These are phyloP conservation scores for Tetramorium parvispinum DNA, from an alignment of 1,140 invertebrate species.

Conservation along the genomic window DNA sequence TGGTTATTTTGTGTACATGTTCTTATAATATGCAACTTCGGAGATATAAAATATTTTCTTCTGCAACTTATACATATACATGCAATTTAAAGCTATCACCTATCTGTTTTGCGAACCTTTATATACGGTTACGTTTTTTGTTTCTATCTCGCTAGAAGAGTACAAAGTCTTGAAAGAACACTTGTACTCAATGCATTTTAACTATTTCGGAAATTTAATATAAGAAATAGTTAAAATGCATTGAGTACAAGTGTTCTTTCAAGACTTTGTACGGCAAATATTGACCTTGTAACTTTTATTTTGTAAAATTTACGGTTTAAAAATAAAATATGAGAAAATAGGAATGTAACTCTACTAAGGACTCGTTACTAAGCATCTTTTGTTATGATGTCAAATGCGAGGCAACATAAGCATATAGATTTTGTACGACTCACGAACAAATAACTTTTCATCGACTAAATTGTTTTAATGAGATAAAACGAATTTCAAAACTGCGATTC, in stretches of 20 bases:
- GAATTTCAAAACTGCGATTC: not conserved
- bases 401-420: not conserved
- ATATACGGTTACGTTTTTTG: constrained; percentile 10
- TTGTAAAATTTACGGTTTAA: constrained; percentile 15
- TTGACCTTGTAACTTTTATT: not conserved
- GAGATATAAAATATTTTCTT: constrained; percentile 42
- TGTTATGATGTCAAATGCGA: not conserved
- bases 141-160: constrained; percentile 8
- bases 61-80: constrained; percentile 21
- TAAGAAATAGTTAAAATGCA: too few relatives aligned
- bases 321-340: constrained; percentile 36
- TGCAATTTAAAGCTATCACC: constrained; percentile 5
- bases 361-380: not conserved
- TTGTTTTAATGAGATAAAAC: not conserved
- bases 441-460: not conserved
- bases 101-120: constrained; percentile 15
- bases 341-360: not conserved
- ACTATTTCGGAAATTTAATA: not conserved
- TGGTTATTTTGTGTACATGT: not conserved
- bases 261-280: not conserved
- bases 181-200: constrained; percentile 36
- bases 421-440: not conserved
- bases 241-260: too few relatives aligned
- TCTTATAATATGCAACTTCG: constrained; percentile 14
- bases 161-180: constrained; percentile 13